Base-by-base conservation (phyloP, 2,113 vertebrate species). In the Seriola aureovittata region DNA sequence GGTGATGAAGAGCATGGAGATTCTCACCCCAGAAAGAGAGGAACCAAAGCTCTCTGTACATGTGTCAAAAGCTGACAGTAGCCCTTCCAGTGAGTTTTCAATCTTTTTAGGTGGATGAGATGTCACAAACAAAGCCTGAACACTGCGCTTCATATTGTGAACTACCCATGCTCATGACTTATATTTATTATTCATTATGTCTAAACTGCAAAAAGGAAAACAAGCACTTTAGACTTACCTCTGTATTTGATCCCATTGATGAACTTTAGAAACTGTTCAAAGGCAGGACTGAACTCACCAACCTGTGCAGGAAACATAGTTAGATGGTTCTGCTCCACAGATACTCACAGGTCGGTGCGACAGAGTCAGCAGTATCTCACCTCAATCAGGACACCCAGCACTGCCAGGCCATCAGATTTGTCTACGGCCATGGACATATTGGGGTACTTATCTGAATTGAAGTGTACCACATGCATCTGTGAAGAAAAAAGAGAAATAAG, bases 391-490 rank as follows among this genome's bases (percentile, higher is more conserved):
- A 98, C 87, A 25, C 96, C 98, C 44, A 99, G 88, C 81, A 99
- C 98, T 0, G 97, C 97, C 50, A 99, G 93, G 19, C 98, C 98
- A 9, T 98, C 96, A 0, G 93, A 87, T 89, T 97, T 97, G 91
- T 97, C 96, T 8, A 94, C 91, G 50, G 98, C 98, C 8, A 69
- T 59, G 50, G 95, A 91, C 60, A 96, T 17, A 40, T 96, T 95
- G n/a, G 91, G 85, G 42, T 99, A 99, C 81, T 95, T 97, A 72
- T 97, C 97, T 4, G 98, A 97, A 90, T 99, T 99, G 81, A 96
- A 99, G 90, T 98, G 97, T 16, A 99, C 98, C 19, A 99, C 88
- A 40, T 99, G 98, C 90, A 99, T 85, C 98, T 99, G 88, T 77
- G 46, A 84, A 84, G 4, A 59, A 71, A 29, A 60, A 36, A 80